These are phyloP conservation scores for Mormyrus hasselquistii DNA, from an alignment of 2,797 vertebrate genomes.

Conservation along the genomic window DNA sequence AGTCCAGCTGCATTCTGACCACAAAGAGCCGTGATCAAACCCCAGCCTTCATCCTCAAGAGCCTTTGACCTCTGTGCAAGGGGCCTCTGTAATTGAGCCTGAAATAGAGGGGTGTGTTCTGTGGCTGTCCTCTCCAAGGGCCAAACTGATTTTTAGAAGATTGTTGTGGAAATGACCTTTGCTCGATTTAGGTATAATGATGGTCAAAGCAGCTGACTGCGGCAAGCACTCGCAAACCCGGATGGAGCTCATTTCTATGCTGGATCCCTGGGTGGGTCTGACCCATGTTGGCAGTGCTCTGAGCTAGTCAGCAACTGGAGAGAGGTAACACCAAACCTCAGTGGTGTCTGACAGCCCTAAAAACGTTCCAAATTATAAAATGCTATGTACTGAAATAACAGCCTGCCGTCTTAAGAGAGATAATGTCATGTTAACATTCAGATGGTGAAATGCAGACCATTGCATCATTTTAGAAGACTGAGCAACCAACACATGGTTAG, in stretches of 20 bases:
- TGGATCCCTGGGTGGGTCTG: not conserved
- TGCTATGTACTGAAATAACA: conserved; percentile 14
- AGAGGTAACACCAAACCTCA: not conserved
- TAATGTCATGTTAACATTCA: not conserved
- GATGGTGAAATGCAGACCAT: not conserved
- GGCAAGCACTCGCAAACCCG: not conserved
- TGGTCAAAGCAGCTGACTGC: not conserved
- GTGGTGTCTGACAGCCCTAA: not conserved
- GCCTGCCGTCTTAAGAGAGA: not conserved
- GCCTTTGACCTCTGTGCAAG: not conserved
- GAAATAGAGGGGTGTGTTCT: not conserved
- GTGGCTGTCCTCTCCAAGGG: not conserved
- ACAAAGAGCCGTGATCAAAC: not conserved
- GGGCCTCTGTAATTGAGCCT: not conserved
- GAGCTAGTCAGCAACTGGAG: not conserved
- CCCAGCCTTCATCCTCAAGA: not conserved
- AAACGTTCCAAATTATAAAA: conserved; percentile 9
- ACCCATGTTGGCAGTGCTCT: not conserved
- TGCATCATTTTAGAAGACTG: not conserved
- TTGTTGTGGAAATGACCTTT: not conserved
- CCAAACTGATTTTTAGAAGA: not conserved
- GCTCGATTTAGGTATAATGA: not conserved
- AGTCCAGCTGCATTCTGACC: not conserved
- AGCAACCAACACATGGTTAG: not conserved
- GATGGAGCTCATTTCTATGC: not conserved